A percentile compares a stretch with the other conserved stretches of the same genome.
phyloP scores from a whole-genome alignment of 2,888 invertebrate genomes.

The Cerceris rybyensis region DNA sequence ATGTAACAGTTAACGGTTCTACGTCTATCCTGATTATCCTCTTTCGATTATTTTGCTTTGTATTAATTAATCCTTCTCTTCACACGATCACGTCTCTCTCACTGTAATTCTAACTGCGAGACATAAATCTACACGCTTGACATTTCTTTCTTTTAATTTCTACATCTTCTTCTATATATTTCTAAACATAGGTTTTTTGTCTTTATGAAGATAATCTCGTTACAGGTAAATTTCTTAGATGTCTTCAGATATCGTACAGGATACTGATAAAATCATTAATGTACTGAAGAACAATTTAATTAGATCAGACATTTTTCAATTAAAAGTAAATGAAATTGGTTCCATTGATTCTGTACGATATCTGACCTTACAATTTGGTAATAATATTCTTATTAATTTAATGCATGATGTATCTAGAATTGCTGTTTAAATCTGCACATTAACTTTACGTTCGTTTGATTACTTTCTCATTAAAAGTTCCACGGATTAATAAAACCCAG shows the following conservation, averaged over 20 bases:
- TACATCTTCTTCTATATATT: not conserved
- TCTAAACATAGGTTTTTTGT: not conserved
- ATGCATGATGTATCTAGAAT: not conserved
- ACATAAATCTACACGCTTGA: conserved; percentile 7
- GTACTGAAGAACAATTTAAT: not conserved
- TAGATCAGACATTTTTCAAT: not conserved
- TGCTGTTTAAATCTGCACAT: not conserved
- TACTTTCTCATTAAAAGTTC: not conserved
- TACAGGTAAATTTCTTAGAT: not conserved
- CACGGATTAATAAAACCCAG: no score
- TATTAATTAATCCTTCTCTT: conserved; percentile 18
- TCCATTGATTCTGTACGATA: not conserved
- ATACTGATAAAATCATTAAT: not conserved
- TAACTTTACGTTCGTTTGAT: not conserved
- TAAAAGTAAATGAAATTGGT: not conserved
- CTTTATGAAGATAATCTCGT: not conserved
- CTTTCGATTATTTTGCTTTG: conserved; percentile 15
- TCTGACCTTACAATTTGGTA: conserved; percentile 8
- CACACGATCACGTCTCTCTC: conserved; percentile 35
- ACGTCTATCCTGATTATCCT: not conserved
- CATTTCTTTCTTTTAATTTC: not conserved
- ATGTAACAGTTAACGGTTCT: not conserved
- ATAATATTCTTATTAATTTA: not conserved
- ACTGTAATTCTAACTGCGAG: conserved; percentile 6
- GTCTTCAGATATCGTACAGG: conserved; percentile 5